These are phyloP conservation scores for Psococerastis gibbosa DNA, from an alignment of 2,888 invertebrate genomes.

Conservation along the genomic window DNA sequence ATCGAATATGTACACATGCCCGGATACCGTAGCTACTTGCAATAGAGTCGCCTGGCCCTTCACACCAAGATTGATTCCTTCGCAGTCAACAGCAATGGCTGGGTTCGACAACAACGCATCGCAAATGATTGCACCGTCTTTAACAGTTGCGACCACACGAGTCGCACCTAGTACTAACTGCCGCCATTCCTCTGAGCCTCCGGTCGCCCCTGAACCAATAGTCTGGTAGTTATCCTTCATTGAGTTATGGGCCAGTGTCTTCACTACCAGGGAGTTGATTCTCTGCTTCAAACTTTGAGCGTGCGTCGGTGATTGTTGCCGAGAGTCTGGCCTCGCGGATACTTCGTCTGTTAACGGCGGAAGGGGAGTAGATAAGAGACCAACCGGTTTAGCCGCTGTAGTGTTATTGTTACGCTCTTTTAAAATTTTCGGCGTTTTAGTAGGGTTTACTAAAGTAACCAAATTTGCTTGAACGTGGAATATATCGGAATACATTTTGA, in stretches of 20 bases:
- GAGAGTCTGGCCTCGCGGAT: constrained; percentile 13
- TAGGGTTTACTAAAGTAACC: constrained; percentile 61
- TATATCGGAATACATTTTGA: constrained; percentile 83
- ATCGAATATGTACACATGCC: constrained; percentile 75
- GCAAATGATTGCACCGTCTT: constrained; percentile 54
- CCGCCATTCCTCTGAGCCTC: constrained; percentile 46
- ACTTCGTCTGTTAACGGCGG: constrained; percentile 19
- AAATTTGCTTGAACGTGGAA: constrained; percentile 87
- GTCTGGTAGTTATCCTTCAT: constrained; percentile 35
- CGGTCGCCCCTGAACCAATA: constrained; percentile 25
- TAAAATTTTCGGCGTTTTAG: constrained; percentile 35
- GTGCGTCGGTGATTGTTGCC: constrained; percentile 19
- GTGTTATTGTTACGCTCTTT: constrained; percentile 12
- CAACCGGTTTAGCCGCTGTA: constrained; percentile 13
- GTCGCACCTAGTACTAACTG: constrained; percentile 63
- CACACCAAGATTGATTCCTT: constrained; percentile 78
- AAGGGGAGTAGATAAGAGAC: constrained; percentile 7
- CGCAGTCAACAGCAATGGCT: constrained; percentile 73
- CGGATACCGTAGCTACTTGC: constrained; percentile 63
- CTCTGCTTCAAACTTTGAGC: constrained; percentile 73
- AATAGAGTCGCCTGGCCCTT: constrained; percentile 76
- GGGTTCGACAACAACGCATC: constrained; percentile 25
- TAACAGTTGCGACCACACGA: constrained; percentile 56
- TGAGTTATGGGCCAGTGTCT: constrained; percentile 74
- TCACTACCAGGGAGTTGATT: constrained; percentile 71